Conservation (phyloP, 2,113 vertebrate species). For the Colinus virginianus region DNA sequence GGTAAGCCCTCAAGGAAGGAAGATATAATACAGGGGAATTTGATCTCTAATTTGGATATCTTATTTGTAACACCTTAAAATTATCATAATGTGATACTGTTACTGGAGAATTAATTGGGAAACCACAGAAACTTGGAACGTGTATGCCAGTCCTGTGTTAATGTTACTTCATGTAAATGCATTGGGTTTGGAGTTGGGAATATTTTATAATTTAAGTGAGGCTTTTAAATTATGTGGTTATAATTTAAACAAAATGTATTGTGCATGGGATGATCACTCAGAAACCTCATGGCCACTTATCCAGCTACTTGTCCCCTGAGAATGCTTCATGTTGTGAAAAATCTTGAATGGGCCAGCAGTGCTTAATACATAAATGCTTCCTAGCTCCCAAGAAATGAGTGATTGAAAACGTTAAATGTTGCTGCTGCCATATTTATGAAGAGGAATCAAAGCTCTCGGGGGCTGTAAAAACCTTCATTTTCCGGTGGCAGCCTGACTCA, state of each 20-base stretch:
- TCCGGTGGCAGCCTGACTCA: background rate
- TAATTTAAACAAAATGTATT: constrained; percentile 51
- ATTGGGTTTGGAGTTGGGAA: constrained; percentile 41
- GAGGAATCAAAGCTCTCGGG: background rate
- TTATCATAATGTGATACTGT: constrained; percentile 60
- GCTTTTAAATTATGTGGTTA: constrained; percentile 51
- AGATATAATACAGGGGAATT: constrained; percentile 35
- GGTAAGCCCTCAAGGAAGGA: constrained; percentile 64
- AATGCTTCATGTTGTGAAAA: constrained; percentile 9
- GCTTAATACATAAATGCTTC: constrained; percentile 20
- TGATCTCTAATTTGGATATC: constrained; percentile 68
- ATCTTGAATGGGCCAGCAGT: constrained; percentile 12
- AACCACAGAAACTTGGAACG: constrained; percentile 66
- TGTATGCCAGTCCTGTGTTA: constrained; percentile 21
- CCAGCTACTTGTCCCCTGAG: constrained; percentile 34
- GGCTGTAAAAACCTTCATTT: constrained; percentile 10
- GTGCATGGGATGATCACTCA: constrained; percentile 33
- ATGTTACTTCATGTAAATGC: constrained; percentile 48
- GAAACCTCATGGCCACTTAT: constrained; percentile 35
- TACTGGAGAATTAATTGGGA: constrained; percentile 69
- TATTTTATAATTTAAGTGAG: constrained; percentile 43
- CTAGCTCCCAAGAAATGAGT: constrained; percentile 32
- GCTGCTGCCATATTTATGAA: constrained; percentile 43
- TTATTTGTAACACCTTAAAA: constrained; percentile 57
- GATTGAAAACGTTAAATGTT: constrained; percentile 44